phyloP scores from a whole-genome alignment of 2,888 invertebrate genomes.

The Acanthacorydalis orientalis region DNA sequence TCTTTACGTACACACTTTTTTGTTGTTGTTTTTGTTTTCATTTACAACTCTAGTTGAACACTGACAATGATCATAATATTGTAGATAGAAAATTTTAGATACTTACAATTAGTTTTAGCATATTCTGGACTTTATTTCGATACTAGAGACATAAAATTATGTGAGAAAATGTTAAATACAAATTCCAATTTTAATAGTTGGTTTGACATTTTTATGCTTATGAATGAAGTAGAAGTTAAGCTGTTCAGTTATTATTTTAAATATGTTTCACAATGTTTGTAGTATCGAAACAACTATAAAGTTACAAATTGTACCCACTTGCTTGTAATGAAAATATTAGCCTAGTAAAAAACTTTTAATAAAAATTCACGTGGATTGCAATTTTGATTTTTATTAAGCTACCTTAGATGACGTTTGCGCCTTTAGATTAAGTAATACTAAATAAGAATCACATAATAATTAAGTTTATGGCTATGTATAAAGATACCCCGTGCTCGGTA shows the following conservation, averaged over 20 bases:
- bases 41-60: no score
- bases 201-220: no score
- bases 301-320: neutral
- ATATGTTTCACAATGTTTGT: neutral
- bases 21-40: no score
- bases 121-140: neutral
- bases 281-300: neutral
- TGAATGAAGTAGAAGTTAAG: no score
- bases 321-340: conserved; percentile 1
- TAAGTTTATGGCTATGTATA: no score
- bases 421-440: no score
- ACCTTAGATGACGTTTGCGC: no score
- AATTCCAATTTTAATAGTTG: neutral
- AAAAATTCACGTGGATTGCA: conserved; percentile 2
- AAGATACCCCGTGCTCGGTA: no score
- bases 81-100: conserved; percentile 1
- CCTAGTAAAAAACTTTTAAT: conserved; percentile 2
- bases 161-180: neutral
- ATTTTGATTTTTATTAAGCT: neutral
- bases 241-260: neutral
- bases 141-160: neutral
- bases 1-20: no score
- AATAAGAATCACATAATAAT: no score
- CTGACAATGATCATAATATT: neutral
- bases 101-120: neutral